phyloP scores from a whole-genome alignment of 2,113 vertebrate species.

The Mobula hypostoma region DNA sequence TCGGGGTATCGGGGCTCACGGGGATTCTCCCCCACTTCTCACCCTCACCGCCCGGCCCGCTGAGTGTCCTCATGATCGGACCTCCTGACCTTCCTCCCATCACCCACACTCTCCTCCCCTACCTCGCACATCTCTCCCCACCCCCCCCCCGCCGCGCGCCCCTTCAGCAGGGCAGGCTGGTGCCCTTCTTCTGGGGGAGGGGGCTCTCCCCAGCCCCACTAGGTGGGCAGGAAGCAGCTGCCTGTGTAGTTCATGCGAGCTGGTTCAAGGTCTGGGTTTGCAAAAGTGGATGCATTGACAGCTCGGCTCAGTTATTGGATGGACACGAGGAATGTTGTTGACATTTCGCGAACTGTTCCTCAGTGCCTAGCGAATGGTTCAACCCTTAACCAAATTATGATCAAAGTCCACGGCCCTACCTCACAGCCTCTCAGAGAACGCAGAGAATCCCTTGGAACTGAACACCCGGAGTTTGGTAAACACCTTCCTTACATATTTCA shows the following conservation, averaged over 20 bases:
- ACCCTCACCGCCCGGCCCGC: too few relatives aligned
- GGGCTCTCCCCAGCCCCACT: too few relatives aligned
- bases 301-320: background rate
- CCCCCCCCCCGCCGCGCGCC: too few relatives aligned
- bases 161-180: background rate
- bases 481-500: background rate
- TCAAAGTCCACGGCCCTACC: slow-evolving; percentile 16
- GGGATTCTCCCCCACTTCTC: too few relatives aligned
- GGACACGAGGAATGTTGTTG: background rate
- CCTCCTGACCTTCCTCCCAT: background rate
- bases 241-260: background rate
- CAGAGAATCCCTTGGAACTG: background rate
- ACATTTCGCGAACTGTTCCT: too few relatives aligned
- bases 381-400: slow-evolving; percentile 13
- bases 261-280: too few relatives aligned
- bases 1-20: too few relatives aligned
- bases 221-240: too few relatives aligned
- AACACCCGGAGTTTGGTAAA: background rate
- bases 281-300: too few relatives aligned
- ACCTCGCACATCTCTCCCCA: background rate
- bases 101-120: background rate
- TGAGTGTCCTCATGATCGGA: background rate
- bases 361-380: background rate
- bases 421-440: background rate
- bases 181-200: background rate